A percentile compares a stretch with the other conserved stretches of the same genome.
phyloP scores from a whole-genome alignment of 2,797 vertebrate genomes.

The Clamator glandarius region DNA sequence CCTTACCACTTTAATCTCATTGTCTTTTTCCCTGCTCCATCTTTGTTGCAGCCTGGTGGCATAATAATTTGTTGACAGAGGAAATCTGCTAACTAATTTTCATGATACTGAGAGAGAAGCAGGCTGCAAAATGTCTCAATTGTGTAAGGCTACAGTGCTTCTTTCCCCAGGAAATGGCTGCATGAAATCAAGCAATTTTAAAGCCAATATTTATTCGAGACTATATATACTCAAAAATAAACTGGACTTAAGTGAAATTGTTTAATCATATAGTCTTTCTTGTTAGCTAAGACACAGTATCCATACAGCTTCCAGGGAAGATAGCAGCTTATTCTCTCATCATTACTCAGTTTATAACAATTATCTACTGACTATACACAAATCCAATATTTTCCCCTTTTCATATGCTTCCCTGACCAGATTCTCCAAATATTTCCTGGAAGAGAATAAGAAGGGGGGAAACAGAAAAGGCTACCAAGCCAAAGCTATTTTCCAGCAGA shows the following conservation, averaged over 20 bases:
- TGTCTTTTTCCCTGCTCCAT: neutral
- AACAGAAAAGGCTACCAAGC: neutral
- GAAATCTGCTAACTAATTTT: neutral
- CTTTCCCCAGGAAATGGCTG: neutral
- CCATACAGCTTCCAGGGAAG: neutral
- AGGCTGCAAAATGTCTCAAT: neutral
- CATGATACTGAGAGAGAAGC: neutral
- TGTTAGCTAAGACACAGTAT: neutral
- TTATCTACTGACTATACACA: neutral
- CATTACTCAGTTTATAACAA: neutral
- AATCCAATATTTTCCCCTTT: neutral
- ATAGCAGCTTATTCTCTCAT: neutral
- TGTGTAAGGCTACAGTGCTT: neutral
- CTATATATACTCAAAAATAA: neutral
- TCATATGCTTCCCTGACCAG: neutral
- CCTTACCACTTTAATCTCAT: neutral
- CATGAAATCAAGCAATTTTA: neutral
- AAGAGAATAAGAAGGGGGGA: neutral
- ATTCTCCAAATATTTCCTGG: neutral
- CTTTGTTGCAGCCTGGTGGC: neutral
- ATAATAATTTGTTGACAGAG: neutral
- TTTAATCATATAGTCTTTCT: neutral
- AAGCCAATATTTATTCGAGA: neutral
- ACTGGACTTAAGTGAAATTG: neutral
- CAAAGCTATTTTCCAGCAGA: neutral